phyloP scores from a whole-genome alignment of 2,113 vertebrate species.

The Pteruthius melanotis region DNA sequence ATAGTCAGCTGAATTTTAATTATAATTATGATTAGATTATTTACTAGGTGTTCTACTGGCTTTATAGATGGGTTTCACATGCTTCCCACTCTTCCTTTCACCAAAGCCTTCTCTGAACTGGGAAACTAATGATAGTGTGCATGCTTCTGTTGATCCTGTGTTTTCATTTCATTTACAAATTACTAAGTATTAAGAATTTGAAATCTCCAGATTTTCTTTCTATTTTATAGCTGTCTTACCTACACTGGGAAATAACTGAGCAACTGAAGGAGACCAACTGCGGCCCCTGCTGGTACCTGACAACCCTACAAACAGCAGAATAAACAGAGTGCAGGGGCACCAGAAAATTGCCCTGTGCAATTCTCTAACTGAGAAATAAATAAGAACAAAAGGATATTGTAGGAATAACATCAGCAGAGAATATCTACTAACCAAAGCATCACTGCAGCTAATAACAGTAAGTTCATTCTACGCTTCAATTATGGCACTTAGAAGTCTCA shows the following conservation, averaged over 20 bases:
- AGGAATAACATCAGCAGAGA: neutral
- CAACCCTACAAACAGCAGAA: neutral
- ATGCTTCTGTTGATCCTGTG: neutral
- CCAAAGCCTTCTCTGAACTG: neutral
- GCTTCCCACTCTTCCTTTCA: neutral
- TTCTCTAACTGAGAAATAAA: neutral
- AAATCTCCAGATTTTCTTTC: neutral
- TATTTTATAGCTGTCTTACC: neutral
- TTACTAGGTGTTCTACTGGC: neutral
- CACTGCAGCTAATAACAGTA: neutral
- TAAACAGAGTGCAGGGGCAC: neutral
- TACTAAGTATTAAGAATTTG: neutral
- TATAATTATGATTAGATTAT: neutral
- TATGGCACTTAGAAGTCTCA: neutral
- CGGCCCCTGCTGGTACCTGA: conserved; percentile 59
- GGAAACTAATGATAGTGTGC: neutral
- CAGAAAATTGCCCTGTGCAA: neutral
- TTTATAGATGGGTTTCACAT: neutral
- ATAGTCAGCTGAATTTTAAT: neutral
- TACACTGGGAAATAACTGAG: neutral
- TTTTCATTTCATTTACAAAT: neutral
- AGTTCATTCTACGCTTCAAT: neutral
- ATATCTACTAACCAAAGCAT: neutral
- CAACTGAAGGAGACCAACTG: conserved; percentile 28
- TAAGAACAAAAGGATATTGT: neutral